phyloP scores from a whole-genome alignment of 2,888 invertebrate genomes.

The Diaphora mendica region DNA sequence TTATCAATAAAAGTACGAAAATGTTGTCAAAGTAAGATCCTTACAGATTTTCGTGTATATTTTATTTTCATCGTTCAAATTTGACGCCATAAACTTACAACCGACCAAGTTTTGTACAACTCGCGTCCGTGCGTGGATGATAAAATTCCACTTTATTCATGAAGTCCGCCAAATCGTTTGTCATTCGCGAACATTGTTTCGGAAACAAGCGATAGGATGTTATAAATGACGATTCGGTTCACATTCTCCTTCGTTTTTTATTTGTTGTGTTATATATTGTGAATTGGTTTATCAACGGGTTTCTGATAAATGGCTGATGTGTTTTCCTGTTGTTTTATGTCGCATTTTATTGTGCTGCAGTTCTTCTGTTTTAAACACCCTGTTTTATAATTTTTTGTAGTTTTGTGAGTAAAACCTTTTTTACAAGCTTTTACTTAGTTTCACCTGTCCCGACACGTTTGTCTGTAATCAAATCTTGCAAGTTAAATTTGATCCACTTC shows the following conservation, averaged over 20 bases:
- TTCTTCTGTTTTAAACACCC: not conserved
- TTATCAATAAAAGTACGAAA: not conserved
- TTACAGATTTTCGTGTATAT: not conserved
- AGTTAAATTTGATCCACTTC: no score
- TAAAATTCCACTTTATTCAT: constrained; percentile 35
- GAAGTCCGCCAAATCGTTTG: constrained; percentile 38
- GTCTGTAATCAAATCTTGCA: no score
- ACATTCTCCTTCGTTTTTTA: constrained; percentile 48
- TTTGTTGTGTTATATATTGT: constrained; percentile 52
- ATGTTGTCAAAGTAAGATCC: not conserved
- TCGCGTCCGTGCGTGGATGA: constrained; percentile 11
- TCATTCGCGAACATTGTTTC: constrained; percentile 59
- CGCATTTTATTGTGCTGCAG: not conserved
- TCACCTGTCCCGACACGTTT: no score
- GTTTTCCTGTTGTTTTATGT: constrained; percentile 18
- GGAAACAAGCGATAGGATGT: constrained; percentile 67
- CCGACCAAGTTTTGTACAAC: constrained; percentile 2
- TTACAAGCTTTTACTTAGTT: no score
- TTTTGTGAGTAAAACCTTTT: no score
- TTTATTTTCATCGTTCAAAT: not conserved
- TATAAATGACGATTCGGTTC: constrained; percentile 65
- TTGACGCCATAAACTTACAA: constrained; percentile 10
- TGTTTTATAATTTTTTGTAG: no score
- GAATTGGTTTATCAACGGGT: constrained; percentile 50
- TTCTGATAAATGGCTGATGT: constrained; percentile 29